Conservation (phyloP, 2,888 invertebrate genomes). For the Lasioglossum morio region DNA sequence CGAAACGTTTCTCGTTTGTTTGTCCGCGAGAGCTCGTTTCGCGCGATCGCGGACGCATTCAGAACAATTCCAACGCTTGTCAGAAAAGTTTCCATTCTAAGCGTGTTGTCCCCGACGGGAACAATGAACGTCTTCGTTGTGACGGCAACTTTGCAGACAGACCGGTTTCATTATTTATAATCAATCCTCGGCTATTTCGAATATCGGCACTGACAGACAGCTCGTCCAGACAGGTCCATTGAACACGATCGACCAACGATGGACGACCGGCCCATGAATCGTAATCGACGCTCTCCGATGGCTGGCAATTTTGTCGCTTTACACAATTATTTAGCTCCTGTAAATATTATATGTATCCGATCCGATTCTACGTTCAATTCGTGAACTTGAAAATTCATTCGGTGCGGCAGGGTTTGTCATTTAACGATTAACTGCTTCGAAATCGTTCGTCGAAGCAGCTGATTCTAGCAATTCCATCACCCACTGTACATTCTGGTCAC, state of each 20-base stretch:
- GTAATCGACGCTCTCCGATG: background rate
- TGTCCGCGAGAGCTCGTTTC: background rate
- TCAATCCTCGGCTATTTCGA: background rate
- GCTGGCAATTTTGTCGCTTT: background rate
- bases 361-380: too few relatives aligned
- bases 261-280: background rate
- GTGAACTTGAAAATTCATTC: too few relatives aligned
- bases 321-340: background rate
- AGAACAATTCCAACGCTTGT: slow-evolving; percentile 29
- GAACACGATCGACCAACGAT: background rate
- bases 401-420: too few relatives aligned
- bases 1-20: background rate
- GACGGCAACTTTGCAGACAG: slow-evolving; percentile 18
- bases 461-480: background rate
- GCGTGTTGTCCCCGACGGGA: slow-evolving; percentile 29
- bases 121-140: slow-evolving; percentile 48
- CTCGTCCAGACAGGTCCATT: background rate
- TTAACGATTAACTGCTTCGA: too few relatives aligned
- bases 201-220: background rate
- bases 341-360: too few relatives aligned
- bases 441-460: too few relatives aligned
- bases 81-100: slow-evolving; percentile 57
- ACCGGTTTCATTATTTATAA: slow-evolving; percentile 13
- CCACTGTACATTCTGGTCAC: background rate
- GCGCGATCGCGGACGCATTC: slow-evolving; percentile 1